A percentile compares a stretch with the other conserved stretches of the same genome.
Evolutionary conservation across 2,113 vertebrate species (phyloP).

Genomic region (Pygoscelis antarcticus): DNA sequence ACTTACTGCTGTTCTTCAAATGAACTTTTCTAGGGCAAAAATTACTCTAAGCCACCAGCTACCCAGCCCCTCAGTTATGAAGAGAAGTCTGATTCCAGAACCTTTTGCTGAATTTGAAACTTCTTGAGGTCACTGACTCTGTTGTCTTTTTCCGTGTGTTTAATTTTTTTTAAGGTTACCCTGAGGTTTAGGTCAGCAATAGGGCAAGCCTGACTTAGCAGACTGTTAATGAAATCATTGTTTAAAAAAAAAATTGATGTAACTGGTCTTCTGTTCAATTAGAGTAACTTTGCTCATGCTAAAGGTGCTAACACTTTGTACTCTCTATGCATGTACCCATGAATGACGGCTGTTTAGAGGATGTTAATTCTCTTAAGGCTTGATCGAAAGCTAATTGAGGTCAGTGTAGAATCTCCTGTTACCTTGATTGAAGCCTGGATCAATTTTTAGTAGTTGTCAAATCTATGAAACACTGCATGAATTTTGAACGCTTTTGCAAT

Average conservation of each 20-base stretch:
- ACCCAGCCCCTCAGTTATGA: not conserved
- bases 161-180: not conserved
- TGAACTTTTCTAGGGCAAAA: not conserved
- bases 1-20: not conserved
- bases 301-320: not conserved
- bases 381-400: slow-evolving; percentile 45
- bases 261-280: not conserved
- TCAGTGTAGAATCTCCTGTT: not conserved
- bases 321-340: not conserved
- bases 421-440: slow-evolving; percentile 15
- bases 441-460: slow-evolving; percentile 5
- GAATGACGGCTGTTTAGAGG: not conserved
- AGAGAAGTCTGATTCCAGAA: not conserved
- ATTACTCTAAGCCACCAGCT: not conserved
- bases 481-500: not conserved
- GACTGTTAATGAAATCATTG: slow-evolving; percentile 1
- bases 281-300: not conserved
- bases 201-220: not conserved
- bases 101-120: not conserved
- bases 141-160: not conserved
- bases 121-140: not conserved
- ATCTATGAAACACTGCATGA: not conserved
- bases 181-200: not conserved
- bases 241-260: not conserved
- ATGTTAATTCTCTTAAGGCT: slow-evolving; percentile 1